Evolutionary conservation across 2,113 vertebrate species (phyloP).

Genomic region (Phylloscopus trochilus): DNA sequence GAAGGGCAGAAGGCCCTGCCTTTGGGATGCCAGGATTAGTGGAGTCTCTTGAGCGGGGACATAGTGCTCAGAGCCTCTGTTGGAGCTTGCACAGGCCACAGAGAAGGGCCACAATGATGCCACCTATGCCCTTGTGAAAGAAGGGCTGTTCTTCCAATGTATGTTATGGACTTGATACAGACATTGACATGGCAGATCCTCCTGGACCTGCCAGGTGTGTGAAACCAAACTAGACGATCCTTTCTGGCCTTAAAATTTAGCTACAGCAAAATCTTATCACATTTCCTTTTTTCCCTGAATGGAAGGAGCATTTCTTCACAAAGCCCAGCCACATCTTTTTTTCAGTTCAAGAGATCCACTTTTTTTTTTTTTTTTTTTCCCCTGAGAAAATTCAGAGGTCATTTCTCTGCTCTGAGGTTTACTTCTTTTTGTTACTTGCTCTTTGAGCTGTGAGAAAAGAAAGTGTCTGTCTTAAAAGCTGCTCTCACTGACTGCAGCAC

Average conservation of each 20-base stretch:
- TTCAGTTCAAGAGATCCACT: conserved; percentile 23
- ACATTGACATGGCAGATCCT: background rate
- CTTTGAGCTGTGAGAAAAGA: conserved; percentile 60
- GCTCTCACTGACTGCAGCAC: conserved; percentile 1
- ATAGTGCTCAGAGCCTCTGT: background rate
- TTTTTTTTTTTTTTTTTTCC: conserved; percentile 11
- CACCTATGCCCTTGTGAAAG: background rate
- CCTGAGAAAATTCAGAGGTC: conserved; percentile 71
- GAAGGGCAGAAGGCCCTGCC: background rate
- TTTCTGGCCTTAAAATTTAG: background rate
- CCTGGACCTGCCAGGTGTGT: background rate
- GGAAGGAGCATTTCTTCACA: conserved; percentile 50
- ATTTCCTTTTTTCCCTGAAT: conserved; percentile 13
- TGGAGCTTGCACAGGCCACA: background rate
- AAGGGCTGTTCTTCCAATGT: background rate
- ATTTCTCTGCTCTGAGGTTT: conserved; percentile 62
- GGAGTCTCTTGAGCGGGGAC: background rate
- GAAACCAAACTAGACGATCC: background rate
- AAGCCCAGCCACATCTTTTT: background rate
- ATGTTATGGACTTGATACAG: fast-evolving
- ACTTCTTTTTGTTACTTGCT: conserved; percentile 62
- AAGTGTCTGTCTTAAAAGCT: conserved; percentile 50
- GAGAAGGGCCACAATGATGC: background rate
- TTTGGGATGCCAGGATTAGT: background rate
- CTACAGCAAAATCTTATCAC: background rate